Evolutionary conservation across 1,140 invertebrate species (phyloP).

Genomic region (Gonioctena quinquepunctata): DNA sequence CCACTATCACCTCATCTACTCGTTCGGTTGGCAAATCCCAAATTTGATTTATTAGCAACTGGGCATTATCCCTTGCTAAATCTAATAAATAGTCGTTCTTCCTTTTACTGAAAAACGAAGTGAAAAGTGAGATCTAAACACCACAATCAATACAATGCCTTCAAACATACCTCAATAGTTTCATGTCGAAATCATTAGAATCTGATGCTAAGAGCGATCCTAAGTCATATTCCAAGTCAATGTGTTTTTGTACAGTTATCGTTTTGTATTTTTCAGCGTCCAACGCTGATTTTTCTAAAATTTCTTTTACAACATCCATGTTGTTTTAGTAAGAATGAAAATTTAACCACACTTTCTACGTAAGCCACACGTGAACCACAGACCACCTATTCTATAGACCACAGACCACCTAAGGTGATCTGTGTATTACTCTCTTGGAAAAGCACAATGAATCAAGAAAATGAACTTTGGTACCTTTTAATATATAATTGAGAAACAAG

Average conservation of each 20-base stretch:
- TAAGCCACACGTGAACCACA: too few relatives aligned
- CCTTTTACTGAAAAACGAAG: slow-evolving; percentile 59
- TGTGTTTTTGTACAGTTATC: slow-evolving; percentile 71
- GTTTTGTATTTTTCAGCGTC: slow-evolving; percentile 69
- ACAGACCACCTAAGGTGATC: too few relatives aligned
- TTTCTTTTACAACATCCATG: slow-evolving; percentile 69
- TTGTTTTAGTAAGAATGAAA: slow-evolving; percentile 30
- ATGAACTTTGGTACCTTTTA: too few relatives aligned
- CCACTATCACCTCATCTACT: slow-evolving; percentile 79
- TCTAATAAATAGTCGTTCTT: slow-evolving; percentile 70
- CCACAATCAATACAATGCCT: slow-evolving; percentile 1
- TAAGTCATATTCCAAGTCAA: slow-evolving; percentile 72
- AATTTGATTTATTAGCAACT: slow-evolving; percentile 85
- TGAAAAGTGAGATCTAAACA: background rate
- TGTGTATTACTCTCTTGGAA: too few relatives aligned
- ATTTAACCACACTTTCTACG: slow-evolving; percentile 5
- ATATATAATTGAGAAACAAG: too few relatives aligned
- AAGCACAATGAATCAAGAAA: too few relatives aligned
- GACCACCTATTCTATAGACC: too few relatives aligned
- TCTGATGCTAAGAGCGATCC: slow-evolving; percentile 71
- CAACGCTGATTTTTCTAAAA: slow-evolving; percentile 64
- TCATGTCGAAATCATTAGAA: slow-evolving; percentile 67
- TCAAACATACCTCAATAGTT: slow-evolving; percentile 61
- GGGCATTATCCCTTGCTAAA: slow-evolving; percentile 83
- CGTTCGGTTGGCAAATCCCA: slow-evolving; percentile 82